Evolutionary conservation across 2,797 vertebrate genomes (phyloP).

Genomic region (Chelonia mydas): DNA sequence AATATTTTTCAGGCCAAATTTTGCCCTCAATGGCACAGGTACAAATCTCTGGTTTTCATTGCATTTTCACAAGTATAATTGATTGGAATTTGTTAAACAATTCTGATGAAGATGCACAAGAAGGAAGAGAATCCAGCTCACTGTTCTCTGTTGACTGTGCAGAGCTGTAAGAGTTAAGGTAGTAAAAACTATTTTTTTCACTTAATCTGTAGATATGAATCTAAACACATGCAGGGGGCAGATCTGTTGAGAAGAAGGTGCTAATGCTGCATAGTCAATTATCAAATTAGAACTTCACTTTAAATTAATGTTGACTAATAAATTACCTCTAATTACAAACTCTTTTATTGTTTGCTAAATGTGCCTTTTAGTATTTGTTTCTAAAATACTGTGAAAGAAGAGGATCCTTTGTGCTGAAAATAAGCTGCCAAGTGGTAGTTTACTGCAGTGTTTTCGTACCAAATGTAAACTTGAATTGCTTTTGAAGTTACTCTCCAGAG

Average conservation of each 20-base stretch:
- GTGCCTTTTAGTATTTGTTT: accelerated
- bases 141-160: accelerated
- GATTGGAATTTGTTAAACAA: accelerated
- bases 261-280: accelerated
- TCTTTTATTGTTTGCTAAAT: background rate
- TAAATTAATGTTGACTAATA: background rate
- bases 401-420: background rate
- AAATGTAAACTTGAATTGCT: background rate
- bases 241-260: background rate
- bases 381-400: background rate
- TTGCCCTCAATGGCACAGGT: background rate
- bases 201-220: background rate
- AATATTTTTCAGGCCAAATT: accelerated
- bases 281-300: background rate
- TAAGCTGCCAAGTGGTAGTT: background rate
- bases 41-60: background rate
- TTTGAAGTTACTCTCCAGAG: background rate
- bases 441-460: background rate
- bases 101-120: too few species aligned
- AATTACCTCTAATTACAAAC: accelerated
- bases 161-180: background rate
- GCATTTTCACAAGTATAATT: background rate
- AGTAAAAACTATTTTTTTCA: background rate
- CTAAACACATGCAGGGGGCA: background rate
- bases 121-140: background rate